Percentiles rank a stretch among this genome's conserved stretches.
These are phyloP conservation scores for Athene noctua DNA, from an alignment of 2,113 vertebrate genomes.

Conservation along the genomic window DNA sequence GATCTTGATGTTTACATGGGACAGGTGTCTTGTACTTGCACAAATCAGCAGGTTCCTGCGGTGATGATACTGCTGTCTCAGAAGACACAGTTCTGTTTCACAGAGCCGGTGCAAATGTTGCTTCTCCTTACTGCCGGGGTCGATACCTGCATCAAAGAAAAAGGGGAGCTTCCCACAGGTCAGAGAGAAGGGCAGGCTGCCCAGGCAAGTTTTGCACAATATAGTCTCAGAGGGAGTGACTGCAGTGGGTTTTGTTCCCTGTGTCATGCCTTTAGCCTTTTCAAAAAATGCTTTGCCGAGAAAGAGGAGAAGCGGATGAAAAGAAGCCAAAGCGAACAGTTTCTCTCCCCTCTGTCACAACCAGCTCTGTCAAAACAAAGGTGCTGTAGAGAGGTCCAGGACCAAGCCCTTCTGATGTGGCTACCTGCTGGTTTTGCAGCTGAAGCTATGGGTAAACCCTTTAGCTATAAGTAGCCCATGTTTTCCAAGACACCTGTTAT, in stretches of 20 bases:
- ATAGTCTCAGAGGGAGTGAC: neutral
- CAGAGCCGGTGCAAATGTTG: neutral
- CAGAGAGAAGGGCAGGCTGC: neutral
- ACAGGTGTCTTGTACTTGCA: rapidly evolving
- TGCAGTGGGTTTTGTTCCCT: neutral
- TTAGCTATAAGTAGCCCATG: neutral
- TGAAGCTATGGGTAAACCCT: neutral
- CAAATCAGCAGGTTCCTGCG: neutral
- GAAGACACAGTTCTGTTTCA: neutral
- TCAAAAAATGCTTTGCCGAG: neutral
- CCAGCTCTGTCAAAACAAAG: neutral
- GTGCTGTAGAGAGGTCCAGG: neutral
- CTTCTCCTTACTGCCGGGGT: neutral
- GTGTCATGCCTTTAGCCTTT: neutral
- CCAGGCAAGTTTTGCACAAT: neutral
- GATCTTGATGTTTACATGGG: neutral
- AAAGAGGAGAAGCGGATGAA: neutral
- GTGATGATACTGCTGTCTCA: rapidly evolving
- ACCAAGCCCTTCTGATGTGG: neutral
- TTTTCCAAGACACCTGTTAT: neutral
- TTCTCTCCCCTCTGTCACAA: neutral
- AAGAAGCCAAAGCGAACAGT: rapidly evolving
- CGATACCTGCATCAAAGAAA: neutral
- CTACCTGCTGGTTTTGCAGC: neutral
- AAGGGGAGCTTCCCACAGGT: neutral